Evolutionary conservation across 2,888 invertebrate species (phyloP).

Genomic region (Noctua janthina): DNA sequence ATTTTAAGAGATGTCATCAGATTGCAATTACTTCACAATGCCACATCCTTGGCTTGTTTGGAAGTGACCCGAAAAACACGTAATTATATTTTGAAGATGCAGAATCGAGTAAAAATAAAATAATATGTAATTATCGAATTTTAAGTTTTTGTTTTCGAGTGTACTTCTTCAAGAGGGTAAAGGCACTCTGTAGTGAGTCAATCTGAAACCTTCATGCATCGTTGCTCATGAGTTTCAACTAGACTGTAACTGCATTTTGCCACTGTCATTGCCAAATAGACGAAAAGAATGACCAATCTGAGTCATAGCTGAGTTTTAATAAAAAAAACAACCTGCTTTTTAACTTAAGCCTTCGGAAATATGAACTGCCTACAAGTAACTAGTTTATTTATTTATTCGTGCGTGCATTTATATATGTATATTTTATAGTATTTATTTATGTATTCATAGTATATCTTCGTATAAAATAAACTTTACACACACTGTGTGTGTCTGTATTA

Average conservation of each 20-base stretch:
- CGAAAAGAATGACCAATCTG: neutral
- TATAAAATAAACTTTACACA: neutral
- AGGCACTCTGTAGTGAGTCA: conserved; percentile 4
- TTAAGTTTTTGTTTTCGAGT: conserved; percentile 14
- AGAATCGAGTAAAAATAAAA: conserved; percentile 30
- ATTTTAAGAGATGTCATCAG: conserved; percentile 60
- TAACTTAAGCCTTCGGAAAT: neutral
- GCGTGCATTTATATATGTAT: neutral
- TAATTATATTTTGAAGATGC: conserved; percentile 54
- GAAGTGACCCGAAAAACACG: conserved; percentile 45
- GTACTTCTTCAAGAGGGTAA: conserved; percentile 2
- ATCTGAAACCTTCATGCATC: conserved; percentile 22
- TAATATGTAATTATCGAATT: conserved; percentile 45
- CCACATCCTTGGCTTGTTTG: conserved; percentile 59
- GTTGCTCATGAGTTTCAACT: conserved; percentile 5
- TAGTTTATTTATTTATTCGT: neutral
- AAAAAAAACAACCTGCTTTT: neutral
- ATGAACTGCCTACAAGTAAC: neutral
- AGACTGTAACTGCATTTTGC: neutral
- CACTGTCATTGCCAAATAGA: conserved; percentile 6
- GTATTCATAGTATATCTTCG: neutral
- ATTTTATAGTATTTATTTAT: neutral
- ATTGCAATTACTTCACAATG: conserved; percentile 54
- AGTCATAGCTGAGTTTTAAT: neutral
- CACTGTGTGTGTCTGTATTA: neutral